Evolutionary conservation across 2,888 invertebrate species (phyloP), one percentile per base, ranked within the genome.

Genomic region (Apocheima hispidaria): DNA sequence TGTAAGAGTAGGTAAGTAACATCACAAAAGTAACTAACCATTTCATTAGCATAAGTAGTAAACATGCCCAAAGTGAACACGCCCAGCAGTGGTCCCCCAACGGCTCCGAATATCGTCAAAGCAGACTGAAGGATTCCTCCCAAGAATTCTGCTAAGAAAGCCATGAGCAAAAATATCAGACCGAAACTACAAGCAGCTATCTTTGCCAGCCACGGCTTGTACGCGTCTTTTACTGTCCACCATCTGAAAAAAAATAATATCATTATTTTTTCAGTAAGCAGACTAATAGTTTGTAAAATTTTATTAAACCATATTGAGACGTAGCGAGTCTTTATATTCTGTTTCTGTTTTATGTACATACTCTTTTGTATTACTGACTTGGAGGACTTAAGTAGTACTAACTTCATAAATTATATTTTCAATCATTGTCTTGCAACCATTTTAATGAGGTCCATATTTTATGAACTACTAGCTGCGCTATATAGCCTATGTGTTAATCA

Each of bases 11-110:
- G 2, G 7, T 40, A 12, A 20, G 6, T 20, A 12, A 20, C 4
- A 12, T 36, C 2, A 6, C 9, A 36, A 21, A 40, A 43, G 9
- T 43, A 44, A 28, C 43, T 20, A 77, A 95, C 95, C 83, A 88
- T 92, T 85, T 97, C 94, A 79, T 96, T 96, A 2, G 96, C 95
- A 54, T 87, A 93, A 10, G 95, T 94, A 40, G 95, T 95, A 68
- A 96, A 95, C 96, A 98, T 97, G 70, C 98, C 98, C 23, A 98
- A 88, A 0, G 97, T 95, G 80, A 98, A 98, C 1, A 98, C 89
- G 0, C 96, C 97, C 20, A 98, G 87, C n/a, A 98, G 82, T 0
- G 98, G 98, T 0, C 98, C 98, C 1, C 98, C 98, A 4, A 97
- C 95, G 1, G 97, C 96, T 2, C 97, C 98, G 77, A 98, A 97